phyloP scores from a whole-genome alignment of 2,888 invertebrate species.

The Byasa hedistus region DNA sequence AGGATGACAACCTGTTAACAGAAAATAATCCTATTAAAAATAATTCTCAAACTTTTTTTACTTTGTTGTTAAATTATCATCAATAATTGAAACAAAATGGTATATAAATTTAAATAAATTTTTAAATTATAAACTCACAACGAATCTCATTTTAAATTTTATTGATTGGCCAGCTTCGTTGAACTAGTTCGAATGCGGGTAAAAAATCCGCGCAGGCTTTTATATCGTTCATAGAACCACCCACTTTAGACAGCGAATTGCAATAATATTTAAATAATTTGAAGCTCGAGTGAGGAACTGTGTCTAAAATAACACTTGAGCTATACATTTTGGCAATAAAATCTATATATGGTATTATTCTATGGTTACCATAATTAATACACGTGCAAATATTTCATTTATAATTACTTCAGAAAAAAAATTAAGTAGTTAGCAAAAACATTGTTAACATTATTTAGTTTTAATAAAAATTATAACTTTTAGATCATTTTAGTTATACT shows the following conservation, averaged over 20 bases:
- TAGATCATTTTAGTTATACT: not conserved
- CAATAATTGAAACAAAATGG: not conserved
- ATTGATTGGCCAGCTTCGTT: conserved; percentile 56
- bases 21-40: not conserved
- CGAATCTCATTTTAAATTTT: conserved; percentile 57
- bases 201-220: conserved; percentile 69
- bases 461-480: not conserved
- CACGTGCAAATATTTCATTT: not conserved
- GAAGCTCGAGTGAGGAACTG: conserved; percentile 50
- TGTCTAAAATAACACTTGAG: conserved; percentile 39
- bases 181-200: conserved; percentile 71
- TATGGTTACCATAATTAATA: conserved; percentile 13
- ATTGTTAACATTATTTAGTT: not conserved
- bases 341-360: conserved; percentile 10
- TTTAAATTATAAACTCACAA: conserved; percentile 54
- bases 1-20: conserved; percentile 43
- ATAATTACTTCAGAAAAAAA: not conserved
- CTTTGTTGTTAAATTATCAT: too few species aligned
- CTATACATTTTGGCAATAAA: conserved; percentile 32
- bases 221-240: conserved; percentile 67
- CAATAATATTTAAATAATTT: conserved; percentile 71
- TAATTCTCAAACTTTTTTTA: conserved; percentile 13
- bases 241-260: conserved; percentile 62
- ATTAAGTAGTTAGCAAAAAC: not conserved
- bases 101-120: conserved; percentile 27